Percentiles rank a stretch among this genome's conserved stretches.
Conservation (phyloP, 2,113 vertebrate species). For the Megatriorchis doriae region DNA sequence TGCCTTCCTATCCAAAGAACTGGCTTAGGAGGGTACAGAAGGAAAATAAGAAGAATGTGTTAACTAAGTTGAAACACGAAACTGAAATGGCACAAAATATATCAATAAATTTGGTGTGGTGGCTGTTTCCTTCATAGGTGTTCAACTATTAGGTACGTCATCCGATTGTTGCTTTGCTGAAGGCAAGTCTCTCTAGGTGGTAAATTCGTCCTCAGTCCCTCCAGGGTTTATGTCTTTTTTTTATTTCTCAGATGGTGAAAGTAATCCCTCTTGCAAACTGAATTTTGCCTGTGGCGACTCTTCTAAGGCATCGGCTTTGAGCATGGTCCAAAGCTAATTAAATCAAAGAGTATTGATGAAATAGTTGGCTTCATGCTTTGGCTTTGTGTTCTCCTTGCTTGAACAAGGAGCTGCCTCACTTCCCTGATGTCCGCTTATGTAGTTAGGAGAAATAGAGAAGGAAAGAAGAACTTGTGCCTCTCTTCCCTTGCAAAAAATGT, state of each 20-base stretch:
- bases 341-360: conserved; percentile 16
- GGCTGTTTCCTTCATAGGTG: background rate
- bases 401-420: background rate
- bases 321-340: conserved; percentile 16
- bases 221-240: background rate
- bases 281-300: background rate
- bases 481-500: background rate
- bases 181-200: background rate
- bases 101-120: background rate
- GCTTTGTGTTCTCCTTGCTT: background rate
- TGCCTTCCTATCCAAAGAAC: background rate
- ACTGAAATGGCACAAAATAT: background rate
- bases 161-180: background rate
- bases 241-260: background rate
- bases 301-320: background rate
- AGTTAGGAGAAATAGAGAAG: background rate
- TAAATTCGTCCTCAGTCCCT: background rate
- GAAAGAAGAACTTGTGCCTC: background rate
- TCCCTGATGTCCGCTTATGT: accelerated
- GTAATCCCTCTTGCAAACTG: background rate
- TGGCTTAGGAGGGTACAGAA: background rate
- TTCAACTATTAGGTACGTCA: background rate
- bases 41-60: background rate
- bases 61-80: background rate
- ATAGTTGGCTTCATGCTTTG: background rate